Base-by-base conservation (phyloP, 1,140 invertebrate species). In the Pseudoatta argentina region DNA sequence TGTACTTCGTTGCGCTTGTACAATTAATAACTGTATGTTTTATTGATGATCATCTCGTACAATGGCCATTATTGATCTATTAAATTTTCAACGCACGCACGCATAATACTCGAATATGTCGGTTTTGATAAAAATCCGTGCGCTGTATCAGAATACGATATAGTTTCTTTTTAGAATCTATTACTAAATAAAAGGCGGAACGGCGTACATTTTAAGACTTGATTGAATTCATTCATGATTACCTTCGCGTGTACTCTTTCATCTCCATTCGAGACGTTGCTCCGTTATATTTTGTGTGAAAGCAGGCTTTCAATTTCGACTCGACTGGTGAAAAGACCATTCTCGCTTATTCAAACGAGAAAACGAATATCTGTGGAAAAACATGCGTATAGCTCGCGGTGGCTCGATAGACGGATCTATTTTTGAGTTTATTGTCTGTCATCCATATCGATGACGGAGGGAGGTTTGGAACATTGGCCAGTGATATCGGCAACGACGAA, bases 211-310 rank as follows among this genome's bases (percentile, higher is more conserved):
- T 63, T 27, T 24, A 5, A 39, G 10, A 34, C 44, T 51, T 12
- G 69, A 83, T 61, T 73, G 69, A 83, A 34, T 61, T 75, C 30
- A 79, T 34, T 53, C 14, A 3, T 44, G 27, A 79, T 79, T 79
- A 24, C 8, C 10, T 30, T 48, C 5, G 12, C 39, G 55, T 21
- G 24, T 44, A 24, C 59, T 34, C 67, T 73, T 51, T 61, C 39
- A 82, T 82, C 66, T 27, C 34, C n/a, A 8, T 18, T 14, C 21
- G 24, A 73, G 69, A 61, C 18, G 24, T 59, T 59, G 44, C 21
- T 18, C 18, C n/a, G 51, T 81, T 7, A 72, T 72, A 72, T 61
- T 59, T n/a, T 82, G 53, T 39, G 39, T 61, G 12, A 81, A 27
- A 81, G 14, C 39, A 78, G 21, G 34, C 39, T 61, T 72, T 51